Base-by-base conservation (phyloP, 64 coral and sea anemone genomes). In the Hydrozoanthus tunicans region DNA sequence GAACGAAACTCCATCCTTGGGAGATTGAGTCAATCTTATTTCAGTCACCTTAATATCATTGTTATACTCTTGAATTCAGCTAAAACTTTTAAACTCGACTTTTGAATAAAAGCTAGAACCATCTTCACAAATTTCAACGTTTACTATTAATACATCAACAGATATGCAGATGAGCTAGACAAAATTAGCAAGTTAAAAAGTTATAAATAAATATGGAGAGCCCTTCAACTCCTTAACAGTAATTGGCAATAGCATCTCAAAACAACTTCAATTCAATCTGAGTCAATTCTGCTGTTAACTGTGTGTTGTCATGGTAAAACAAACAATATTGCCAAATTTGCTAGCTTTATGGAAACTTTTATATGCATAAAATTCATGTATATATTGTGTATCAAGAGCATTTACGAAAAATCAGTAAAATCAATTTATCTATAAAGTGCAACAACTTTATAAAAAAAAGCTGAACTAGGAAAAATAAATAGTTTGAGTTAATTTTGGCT, bases 151-250 rank as follows among this genome's bases (percentile, higher is more conserved):
- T 56, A 9, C 53, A 74, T 74, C 24, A 14, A 60, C 51, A 58
- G 10, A 86, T 86, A 86, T 88, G 84, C 69, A 88, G 69, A 88
- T 88, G 68, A 88, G 51, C 56, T 88, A 23, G 57, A 60, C 68
- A 51, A 20, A 59, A 86, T 70, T 60, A 59, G 51, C 20, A 72
- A 58, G 65, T 26, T 58, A 64, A 25, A 62, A 62, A 63, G 20
- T 23, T 81, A 27, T 27, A 9, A 13, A 75, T 7, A 43, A 74
- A 88, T 88, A 61, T 60, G 69, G 24, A 88, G 58, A 88, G 13
- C 32, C 32, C 69, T 60, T 3, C 26, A 58, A 86, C 9, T 70
- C n/a, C 4, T 8, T 56, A 9, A 54, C 20, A 68, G 57, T 59
- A 86, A 73, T 86, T 86, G 57, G 23, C 67, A 86, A 17, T 7